Evolutionary conservation across 2,888 invertebrate genomes (phyloP).

Genomic region (Marronus borbonicus): DNA sequence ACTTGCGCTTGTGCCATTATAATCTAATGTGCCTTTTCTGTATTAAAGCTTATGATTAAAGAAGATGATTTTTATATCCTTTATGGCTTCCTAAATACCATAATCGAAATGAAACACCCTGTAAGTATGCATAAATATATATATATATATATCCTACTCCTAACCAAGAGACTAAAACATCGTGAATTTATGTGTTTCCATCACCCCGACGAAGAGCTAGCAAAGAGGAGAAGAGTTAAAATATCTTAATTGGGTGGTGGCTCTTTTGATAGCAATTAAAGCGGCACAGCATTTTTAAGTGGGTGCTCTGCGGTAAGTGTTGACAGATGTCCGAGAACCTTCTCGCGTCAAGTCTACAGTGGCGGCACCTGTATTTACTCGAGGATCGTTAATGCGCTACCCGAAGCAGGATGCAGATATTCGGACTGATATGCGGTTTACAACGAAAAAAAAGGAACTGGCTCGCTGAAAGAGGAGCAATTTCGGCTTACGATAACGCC

Average conservation of each 20-base stretch:
- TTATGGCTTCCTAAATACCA: too few relatives aligned
- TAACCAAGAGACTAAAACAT: slow-evolving; percentile 8
- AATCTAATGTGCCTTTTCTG: too few relatives aligned
- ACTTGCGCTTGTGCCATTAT: too few relatives aligned
- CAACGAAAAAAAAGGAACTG: too few relatives aligned
- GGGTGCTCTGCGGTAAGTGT: slow-evolving; percentile 34
- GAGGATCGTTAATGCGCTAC: slow-evolving; percentile 40
- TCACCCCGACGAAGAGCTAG: not conserved
- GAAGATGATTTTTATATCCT: too few relatives aligned
- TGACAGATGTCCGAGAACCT: slow-evolving; percentile 53
- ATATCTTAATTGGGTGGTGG: slow-evolving; percentile 45
- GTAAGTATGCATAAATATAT: not conserved
- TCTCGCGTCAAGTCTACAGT: too few relatives aligned
- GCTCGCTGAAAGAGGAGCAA: too few relatives aligned
- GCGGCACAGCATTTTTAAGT: slow-evolving; percentile 50
- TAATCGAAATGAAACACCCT: too few relatives aligned
- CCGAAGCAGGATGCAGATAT: slow-evolving; percentile 29
- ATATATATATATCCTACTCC: slow-evolving; percentile 9
- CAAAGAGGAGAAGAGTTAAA: slow-evolving; percentile 29
- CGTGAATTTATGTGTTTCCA: slow-evolving; percentile 36
- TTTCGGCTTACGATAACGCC: too few relatives aligned
- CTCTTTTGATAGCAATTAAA: slow-evolving; percentile 56
- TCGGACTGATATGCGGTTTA: too few relatives aligned
- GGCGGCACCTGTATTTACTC: slow-evolving; percentile 57
- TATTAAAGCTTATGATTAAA: too few relatives aligned